Evolutionary conservation across 2,888 invertebrate genomes (phyloP).

Genomic region (Thera obeliscata): DNA sequence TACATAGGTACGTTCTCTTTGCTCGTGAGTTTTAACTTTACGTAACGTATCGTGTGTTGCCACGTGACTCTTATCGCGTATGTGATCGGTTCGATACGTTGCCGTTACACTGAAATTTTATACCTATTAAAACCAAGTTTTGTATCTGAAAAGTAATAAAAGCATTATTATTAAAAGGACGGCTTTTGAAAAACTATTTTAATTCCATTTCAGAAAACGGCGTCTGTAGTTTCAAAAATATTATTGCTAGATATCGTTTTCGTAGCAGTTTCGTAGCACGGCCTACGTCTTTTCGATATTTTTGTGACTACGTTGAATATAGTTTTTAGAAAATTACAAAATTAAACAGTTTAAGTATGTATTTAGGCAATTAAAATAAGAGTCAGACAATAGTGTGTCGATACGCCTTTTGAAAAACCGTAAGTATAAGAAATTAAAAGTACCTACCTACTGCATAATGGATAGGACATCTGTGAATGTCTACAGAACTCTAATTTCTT

Average conservation of each 20-base stretch:
- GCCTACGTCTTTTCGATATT: neutral
- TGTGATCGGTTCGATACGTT: conserved; percentile 71
- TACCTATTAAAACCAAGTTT: conserved; percentile 7
- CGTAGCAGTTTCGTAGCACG: neutral
- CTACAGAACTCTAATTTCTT: neutral
- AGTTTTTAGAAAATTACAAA: too few species aligned
- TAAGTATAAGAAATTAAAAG: too few species aligned
- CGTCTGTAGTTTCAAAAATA: neutral
- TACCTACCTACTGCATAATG: too few species aligned
- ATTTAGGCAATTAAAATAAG: too few species aligned
- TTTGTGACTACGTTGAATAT: too few species aligned
- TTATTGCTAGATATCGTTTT: neutral
- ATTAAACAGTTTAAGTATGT: too few species aligned
- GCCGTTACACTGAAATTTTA: conserved; percentile 45
- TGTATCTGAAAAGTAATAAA: neutral
- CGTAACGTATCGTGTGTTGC: conserved; percentile 48
- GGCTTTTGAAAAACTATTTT: neutral
- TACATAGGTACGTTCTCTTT: conserved; percentile 2
- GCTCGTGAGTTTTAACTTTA: conserved; percentile 39
- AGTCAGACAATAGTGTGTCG: too few species aligned
- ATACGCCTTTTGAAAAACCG: too few species aligned
- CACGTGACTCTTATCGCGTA: conserved; percentile 71
- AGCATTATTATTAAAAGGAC: too few species aligned
- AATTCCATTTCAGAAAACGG: neutral
- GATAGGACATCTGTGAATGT: too few species aligned